A percentile compares a stretch with the other conserved stretches of the same genome.
Conservation (phyloP, 2,888 invertebrate genomes). For the Drosophila eohydei region DNA sequence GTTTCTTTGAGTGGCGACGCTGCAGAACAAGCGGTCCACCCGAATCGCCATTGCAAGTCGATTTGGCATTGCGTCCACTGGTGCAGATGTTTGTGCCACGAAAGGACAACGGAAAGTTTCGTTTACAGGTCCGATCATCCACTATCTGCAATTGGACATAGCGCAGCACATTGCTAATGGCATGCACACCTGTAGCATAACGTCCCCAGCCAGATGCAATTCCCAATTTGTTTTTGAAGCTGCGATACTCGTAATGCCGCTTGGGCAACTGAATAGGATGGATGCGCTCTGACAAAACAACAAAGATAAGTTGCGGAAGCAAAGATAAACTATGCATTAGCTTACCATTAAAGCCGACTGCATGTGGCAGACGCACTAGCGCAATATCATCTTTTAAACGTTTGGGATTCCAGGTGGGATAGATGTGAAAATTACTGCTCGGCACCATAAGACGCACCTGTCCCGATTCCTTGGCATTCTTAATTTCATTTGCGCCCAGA, state of each 20-base stretch:
- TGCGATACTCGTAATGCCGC: slow-evolving; percentile 79
- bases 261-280: slow-evolving; percentile 84
- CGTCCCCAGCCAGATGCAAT: slow-evolving; percentile 86
- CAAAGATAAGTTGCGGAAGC: neutral
- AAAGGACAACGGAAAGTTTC: slow-evolving; percentile 84
- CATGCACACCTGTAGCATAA: slow-evolving; percentile 83
- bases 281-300: slow-evolving; percentile 81
- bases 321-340: neutral
- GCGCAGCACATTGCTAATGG: slow-evolving; percentile 84
- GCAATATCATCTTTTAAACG: slow-evolving; percentile 84
- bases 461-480: slow-evolving; percentile 82
- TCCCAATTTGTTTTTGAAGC: slow-evolving; percentile 82
- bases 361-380: slow-evolving; percentile 78
- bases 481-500: slow-evolving; percentile 84
- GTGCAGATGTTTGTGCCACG: slow-evolving; percentile 85
- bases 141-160: slow-evolving; percentile 84
- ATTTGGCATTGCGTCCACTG: slow-evolving; percentile 80
- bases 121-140: slow-evolving; percentile 83
- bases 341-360: slow-evolving; percentile 82
- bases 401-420: slow-evolving; percentile 83
- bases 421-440: slow-evolving; percentile 80
- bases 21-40: slow-evolving; percentile 83
- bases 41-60: slow-evolving; percentile 86
- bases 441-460: slow-evolving; percentile 84
- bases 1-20: slow-evolving; percentile 74